phyloP scores from a whole-genome alignment of 2,797 vertebrate genomes.

The Harpagifer antarcticus region DNA sequence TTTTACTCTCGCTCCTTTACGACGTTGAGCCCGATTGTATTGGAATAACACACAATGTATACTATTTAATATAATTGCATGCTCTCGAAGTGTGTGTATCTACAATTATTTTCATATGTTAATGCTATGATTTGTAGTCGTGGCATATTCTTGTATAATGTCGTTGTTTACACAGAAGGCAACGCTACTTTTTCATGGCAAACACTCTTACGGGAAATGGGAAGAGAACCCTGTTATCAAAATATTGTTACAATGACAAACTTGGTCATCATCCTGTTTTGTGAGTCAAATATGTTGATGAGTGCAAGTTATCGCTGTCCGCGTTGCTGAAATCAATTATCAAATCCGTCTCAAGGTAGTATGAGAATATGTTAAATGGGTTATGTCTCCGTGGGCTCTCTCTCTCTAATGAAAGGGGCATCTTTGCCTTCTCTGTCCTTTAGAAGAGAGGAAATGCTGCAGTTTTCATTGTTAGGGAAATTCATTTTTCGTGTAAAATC shows the following conservation, averaged over 20 bases:
- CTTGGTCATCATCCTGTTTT: too few species aligned
- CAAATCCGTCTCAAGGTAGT: too few species aligned
- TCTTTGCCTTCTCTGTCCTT: background rate
- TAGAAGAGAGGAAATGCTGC: too few species aligned
- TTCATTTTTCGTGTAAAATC: background rate
- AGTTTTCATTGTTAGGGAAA: background rate
- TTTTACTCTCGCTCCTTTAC: background rate
- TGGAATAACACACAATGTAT: background rate
- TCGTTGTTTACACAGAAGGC: too few species aligned
- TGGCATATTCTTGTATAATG: too few species aligned
- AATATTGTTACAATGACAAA: background rate
- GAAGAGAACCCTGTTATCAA: background rate
- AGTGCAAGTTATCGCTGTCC: background rate
- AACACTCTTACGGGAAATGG: too few species aligned
- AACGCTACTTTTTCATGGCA: background rate
- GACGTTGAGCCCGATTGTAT: rapidly evolving
- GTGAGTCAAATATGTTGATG: background rate
- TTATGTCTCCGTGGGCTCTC: too few species aligned
- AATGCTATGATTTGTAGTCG: background rate
- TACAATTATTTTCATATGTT: too few species aligned
- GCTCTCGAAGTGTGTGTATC: too few species aligned
- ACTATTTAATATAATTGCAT: background rate
- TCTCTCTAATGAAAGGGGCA: too few species aligned
- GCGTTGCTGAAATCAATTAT: conserved; percentile 3
- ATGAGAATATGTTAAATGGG: too few species aligned